phyloP scores from a whole-genome alignment of 2,888 invertebrate species.

The Nemoura dubitans region DNA sequence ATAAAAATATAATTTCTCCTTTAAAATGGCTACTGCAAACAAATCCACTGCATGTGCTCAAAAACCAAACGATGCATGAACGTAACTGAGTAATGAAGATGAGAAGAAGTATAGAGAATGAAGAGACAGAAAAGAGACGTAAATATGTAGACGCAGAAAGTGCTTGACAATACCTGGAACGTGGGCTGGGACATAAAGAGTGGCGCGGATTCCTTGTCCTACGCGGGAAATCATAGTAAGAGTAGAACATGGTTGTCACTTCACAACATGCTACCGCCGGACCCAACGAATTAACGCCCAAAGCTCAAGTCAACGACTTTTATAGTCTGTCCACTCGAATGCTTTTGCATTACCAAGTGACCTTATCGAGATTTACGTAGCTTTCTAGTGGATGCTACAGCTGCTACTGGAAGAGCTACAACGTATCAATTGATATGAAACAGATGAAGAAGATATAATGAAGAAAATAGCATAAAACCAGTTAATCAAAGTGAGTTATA shows the following conservation, averaged over 20 bases:
- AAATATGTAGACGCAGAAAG: constrained; percentile 37
- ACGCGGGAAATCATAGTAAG: constrained; percentile 33
- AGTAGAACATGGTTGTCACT: not conserved
- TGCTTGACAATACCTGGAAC: constrained; percentile 48
- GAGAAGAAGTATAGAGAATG: constrained; percentile 1
- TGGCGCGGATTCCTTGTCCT: not conserved
- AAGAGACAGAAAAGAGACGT: constrained; percentile 41
- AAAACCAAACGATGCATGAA: constrained; percentile 9
- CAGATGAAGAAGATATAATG: constrained; percentile 7
- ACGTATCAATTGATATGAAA: not conserved
- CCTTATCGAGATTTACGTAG: not conserved
- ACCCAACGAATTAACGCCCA: not conserved
- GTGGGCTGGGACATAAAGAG: constrained; percentile 28
- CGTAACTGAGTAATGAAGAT: not conserved
- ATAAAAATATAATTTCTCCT: not conserved
- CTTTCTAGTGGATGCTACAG: not conserved
- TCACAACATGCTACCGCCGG: not conserved
- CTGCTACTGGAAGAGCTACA: not conserved
- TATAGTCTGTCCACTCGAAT: not conserved
- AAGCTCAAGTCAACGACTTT: not conserved
- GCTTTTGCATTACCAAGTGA: not conserved
- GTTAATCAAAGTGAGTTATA: not conserved
- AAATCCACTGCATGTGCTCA: not conserved
- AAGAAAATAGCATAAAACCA: not conserved
- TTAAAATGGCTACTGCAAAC: not conserved